phyloP scores from a whole-genome alignment of 2,113 vertebrate genomes.

The Peucedramus taeniatus region DNA sequence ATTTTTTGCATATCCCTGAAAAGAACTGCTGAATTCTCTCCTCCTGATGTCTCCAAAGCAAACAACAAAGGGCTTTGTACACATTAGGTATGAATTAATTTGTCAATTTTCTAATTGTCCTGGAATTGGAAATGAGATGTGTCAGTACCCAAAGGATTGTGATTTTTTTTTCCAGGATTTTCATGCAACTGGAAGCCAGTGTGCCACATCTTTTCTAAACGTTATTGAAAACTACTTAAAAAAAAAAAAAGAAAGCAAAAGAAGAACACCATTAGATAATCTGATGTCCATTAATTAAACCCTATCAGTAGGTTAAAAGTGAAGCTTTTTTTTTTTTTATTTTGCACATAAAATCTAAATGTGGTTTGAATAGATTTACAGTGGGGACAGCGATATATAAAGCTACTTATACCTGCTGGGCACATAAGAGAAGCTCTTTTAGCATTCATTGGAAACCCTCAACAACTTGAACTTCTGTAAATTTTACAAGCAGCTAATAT shows the following conservation, averaged over 20 bases:
- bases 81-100: slow-evolving; percentile 31
- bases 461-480: slow-evolving; percentile 71
- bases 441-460: slow-evolving; percentile 79
- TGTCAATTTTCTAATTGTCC: slow-evolving; percentile 19
- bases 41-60: not conserved
- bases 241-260: not conserved
- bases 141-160: slow-evolving; percentile 61
- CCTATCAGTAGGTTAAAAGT: slow-evolving; percentile 65
- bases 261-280: slow-evolving; percentile 27
- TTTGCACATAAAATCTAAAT: slow-evolving; percentile 76
- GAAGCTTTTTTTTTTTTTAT: slow-evolving; percentile 11
- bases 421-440: slow-evolving; percentile 82
- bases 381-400: slow-evolving; percentile 82
- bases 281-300: slow-evolving; percentile 44
- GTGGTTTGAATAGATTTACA: slow-evolving; percentile 82
- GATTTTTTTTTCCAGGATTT: slow-evolving; percentile 24
- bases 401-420: slow-evolving; percentile 78
- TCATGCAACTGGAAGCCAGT: slow-evolving; percentile 55
- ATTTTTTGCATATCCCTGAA: not conserved
- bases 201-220: slow-evolving; percentile 41
- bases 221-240: slow-evolving; percentile 35
- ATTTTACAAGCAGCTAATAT: slow-evolving; percentile 89
- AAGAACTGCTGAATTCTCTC: not conserved
- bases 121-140: slow-evolving; percentile 10
- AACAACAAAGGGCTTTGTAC: not conserved